Evolutionary conservation across 2,888 invertebrate genomes (phyloP).

Genomic region (Tenthredo distinguenda): DNA sequence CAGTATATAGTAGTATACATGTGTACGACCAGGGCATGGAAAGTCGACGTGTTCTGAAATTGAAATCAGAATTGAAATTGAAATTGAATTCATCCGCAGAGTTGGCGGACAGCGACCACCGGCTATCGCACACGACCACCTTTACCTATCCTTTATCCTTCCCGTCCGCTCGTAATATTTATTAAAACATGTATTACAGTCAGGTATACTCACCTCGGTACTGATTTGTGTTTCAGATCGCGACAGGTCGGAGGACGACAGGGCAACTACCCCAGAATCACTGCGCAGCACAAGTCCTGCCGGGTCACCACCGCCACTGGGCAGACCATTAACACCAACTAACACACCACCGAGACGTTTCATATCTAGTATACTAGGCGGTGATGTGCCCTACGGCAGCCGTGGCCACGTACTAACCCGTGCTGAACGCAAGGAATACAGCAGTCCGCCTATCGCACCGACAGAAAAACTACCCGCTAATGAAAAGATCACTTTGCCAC

Average conservation of each 20-base stretch:
- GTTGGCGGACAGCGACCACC: conserved; percentile 51
- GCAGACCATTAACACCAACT: conserved; percentile 63
- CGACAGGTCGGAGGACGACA: conserved; percentile 76
- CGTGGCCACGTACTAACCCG: conserved; percentile 89
- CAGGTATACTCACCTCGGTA: conserved; percentile 16
- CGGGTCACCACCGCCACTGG: conserved; percentile 70
- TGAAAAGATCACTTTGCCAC: conserved; percentile 73
- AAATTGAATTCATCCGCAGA: conserved; percentile 44
- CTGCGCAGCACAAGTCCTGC: conserved; percentile 72
- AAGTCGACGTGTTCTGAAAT: conserved; percentile 52
- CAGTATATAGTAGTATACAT: not conserved
- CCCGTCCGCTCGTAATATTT: not conserved
- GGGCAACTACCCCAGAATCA: conserved; percentile 75
- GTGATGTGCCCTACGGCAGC: conserved; percentile 90
- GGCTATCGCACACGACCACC: conserved; percentile 18
- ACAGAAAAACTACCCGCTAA: conserved; percentile 82
- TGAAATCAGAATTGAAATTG: conserved; percentile 48
- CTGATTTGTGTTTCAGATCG: conserved; percentile 70
- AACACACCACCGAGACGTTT: conserved; percentile 82
- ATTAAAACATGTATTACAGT: conserved; percentile 3
- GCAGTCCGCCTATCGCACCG: conserved; percentile 79
- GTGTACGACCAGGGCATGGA: conserved; percentile 26
- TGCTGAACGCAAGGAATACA: conserved; percentile 90
- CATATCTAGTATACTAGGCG: conserved; percentile 90
- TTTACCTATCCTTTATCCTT: conserved; percentile 46